Conservation (phyloP, 1,140 invertebrate genomes). For the Chrysoperla carnea region DNA sequence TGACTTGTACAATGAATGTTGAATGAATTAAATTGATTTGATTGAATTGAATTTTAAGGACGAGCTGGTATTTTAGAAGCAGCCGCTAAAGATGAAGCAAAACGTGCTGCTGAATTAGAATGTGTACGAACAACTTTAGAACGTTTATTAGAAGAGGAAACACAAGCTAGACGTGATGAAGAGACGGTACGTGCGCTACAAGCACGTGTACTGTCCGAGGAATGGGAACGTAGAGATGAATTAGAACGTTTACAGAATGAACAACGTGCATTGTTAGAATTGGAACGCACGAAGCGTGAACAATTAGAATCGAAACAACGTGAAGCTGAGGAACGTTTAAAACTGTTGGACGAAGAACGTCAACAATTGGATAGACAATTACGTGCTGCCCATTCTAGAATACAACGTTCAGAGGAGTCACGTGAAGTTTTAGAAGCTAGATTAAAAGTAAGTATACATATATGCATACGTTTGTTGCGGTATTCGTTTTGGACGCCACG, state of each 20-base stretch:
- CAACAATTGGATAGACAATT: conserved; percentile 45
- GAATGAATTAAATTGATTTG: background rate
- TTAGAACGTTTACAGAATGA: conserved; percentile 58
- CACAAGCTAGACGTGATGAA: conserved; percentile 65
- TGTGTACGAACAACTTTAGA: conserved; percentile 45
- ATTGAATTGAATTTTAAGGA: conserved; percentile 7
- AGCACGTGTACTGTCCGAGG: conserved; percentile 57
- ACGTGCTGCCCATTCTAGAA: conserved; percentile 42
- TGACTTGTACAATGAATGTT: too few species aligned
- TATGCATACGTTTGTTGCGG: background rate
- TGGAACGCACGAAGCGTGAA: conserved; percentile 50
- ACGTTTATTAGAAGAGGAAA: conserved; percentile 54
- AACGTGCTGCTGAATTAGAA: conserved; percentile 51
- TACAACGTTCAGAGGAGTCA: conserved; percentile 41
- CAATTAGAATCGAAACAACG: conserved; percentile 52
- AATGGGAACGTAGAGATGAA: conserved; percentile 66
- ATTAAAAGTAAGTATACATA: conserved; percentile 24
- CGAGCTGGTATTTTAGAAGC: conserved; percentile 41
- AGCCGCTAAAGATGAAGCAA: conserved; percentile 48
- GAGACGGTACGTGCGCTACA: conserved; percentile 61
- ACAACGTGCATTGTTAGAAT: conserved; percentile 48
- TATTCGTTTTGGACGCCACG: too few species aligned
- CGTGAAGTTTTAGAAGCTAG: conserved; percentile 44
- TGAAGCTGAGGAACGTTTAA: conserved; percentile 41
- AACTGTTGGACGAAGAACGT: conserved; percentile 47